phyloP scores from a whole-genome alignment of 2,888 invertebrate genomes.

The Chouioia cunea region DNA sequence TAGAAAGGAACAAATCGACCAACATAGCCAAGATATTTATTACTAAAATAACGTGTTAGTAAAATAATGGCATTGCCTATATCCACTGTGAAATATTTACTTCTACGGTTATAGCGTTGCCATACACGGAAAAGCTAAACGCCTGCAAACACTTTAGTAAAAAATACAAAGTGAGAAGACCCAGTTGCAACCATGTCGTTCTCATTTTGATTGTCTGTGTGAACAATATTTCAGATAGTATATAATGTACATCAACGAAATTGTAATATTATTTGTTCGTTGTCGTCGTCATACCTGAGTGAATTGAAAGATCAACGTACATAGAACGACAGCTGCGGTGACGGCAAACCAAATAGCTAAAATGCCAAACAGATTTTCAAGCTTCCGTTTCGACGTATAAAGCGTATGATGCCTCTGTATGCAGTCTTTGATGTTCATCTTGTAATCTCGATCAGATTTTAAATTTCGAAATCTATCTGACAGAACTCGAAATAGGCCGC shows the following conservation, averaged over 20 bases:
- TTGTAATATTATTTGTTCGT: too few relatives aligned
- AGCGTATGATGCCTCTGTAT: slow-evolving; percentile 46
- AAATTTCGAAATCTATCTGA: slow-evolving; percentile 44
- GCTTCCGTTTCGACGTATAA: slow-evolving; percentile 40
- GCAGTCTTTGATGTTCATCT: slow-evolving; percentile 41
- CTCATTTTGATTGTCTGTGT: background rate
- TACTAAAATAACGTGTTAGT: background rate
- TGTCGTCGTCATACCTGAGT: background rate
- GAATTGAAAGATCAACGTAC: slow-evolving; percentile 53
- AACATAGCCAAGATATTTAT: background rate
- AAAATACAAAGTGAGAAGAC: background rate
- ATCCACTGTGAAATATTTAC: slow-evolving; percentile 25
- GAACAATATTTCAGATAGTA: background rate
- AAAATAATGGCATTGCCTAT: too few relatives aligned
- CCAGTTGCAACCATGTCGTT: background rate
- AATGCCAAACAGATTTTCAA: slow-evolving; percentile 53
- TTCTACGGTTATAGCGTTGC: slow-evolving; percentile 46
- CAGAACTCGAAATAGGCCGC: slow-evolving; percentile 50
- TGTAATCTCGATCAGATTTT: slow-evolving; percentile 24
- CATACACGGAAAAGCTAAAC: slow-evolving; percentile 51
- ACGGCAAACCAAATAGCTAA: slow-evolving; percentile 51
- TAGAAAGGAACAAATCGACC: background rate
- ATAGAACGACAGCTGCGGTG: slow-evolving; percentile 52
- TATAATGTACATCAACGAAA: background rate
- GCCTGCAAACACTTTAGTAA: slow-evolving; percentile 48